These are phyloP conservation scores for Pseudopipra pipra DNA, from an alignment of 2,113 vertebrate species.

Conservation along the genomic window DNA sequence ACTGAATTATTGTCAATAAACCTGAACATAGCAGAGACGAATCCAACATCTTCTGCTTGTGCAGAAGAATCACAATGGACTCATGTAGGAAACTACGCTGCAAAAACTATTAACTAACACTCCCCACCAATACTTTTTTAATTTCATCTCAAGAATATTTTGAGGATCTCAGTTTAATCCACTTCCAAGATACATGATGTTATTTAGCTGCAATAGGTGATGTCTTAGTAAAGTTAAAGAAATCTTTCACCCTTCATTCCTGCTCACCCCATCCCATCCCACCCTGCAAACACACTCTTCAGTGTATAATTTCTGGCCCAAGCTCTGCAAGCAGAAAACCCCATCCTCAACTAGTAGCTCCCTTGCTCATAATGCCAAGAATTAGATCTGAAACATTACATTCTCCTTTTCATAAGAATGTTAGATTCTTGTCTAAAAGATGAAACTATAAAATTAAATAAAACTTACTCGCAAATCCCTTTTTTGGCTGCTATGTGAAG, in stretches of 20 bases:
- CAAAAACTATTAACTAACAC: neutral
- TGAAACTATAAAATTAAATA: neutral
- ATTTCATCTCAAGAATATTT: neutral
- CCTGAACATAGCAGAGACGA: neutral
- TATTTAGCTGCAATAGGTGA: neutral
- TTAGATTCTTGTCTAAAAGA: neutral
- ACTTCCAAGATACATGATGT: neutral
- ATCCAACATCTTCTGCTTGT: neutral
- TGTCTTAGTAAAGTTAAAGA: neutral
- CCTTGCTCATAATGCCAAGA: neutral
- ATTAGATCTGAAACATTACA: neutral
- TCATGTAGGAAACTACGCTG: neutral
- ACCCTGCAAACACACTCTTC: neutral
- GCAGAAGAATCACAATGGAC: neutral
- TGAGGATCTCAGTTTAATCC: neutral
- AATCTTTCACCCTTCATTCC: neutral
- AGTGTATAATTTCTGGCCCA: neutral
- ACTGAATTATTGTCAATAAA: neutral
- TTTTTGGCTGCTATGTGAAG: conserved; percentile 88
- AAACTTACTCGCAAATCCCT: conserved; percentile 84
- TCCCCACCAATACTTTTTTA: neutral
- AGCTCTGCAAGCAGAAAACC: neutral
- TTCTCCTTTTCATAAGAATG: neutral
- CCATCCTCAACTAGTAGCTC: neutral
- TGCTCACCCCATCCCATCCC: neutral